Evolutionary conservation across 2,797 vertebrate genomes (phyloP), one percentile per base, ranked within the genome.

Genomic region (Knipowitschia caucasica): DNA sequence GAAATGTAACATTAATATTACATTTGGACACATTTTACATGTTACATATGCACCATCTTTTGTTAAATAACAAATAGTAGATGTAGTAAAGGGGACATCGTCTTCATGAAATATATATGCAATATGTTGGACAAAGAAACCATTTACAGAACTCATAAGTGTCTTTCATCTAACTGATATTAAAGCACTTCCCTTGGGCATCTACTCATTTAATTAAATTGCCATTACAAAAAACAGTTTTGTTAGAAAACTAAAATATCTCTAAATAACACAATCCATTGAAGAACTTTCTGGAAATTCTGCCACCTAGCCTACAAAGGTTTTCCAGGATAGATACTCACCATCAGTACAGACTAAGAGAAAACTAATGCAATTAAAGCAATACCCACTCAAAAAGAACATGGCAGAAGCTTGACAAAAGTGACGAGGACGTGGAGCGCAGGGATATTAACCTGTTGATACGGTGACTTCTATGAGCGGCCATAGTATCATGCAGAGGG

Each of bases 1-100:
- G 39, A 52, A 69, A 59, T 58, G 36, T 53, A 5, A 11, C 67
- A 83, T 82, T 24, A 82, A 84, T 85, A 77, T 80, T 77, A 74
- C 58, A 78, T 82, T 50, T 29, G 36, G 53, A 40, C 53, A 73
- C 34, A 61, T 62, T 71, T 64, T 21, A 38, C 17, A 51, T 47
- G 51, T 63, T 58, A 59, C 68, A 73, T 42, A 65, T 15, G 63
- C 29, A 26, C 17, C 15, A 20, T 14, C 59, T 24, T 55, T 5
- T 12, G 35, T 62, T 59, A 78, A 64, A 60, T 65, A 51, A 64
- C 17, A 43, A 56, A 69, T 20, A 40, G 45, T 30, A 14, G 33
- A 52, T 40, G 61, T 45, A 57, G 54, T 70, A 69, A 55, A 30
- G 39, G 25, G 55, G 62, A 58, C 36, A 38, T 23, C 34, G 58